Conservation (phyloP, 2,113 vertebrate genomes). For the Aleadryas rufinucha region DNA sequence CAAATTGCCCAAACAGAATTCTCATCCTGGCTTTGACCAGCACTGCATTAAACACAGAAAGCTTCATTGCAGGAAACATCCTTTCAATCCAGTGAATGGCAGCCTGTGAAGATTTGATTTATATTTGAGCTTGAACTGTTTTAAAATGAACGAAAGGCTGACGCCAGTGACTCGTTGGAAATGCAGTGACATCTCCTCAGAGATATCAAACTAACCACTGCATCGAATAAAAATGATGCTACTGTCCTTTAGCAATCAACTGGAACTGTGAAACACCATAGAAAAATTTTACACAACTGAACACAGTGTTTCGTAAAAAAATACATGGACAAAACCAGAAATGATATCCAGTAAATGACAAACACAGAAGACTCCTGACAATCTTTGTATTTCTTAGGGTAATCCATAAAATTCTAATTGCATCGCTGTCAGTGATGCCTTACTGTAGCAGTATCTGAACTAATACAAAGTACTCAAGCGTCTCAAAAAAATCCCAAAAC, state of each 20-base stretch:
- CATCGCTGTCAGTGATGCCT: neutral
- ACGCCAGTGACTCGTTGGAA: neutral
- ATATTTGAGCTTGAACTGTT: conserved; percentile 21
- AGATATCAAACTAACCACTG: neutral
- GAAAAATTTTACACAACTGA: neutral
- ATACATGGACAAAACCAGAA: neutral
- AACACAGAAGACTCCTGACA: neutral
- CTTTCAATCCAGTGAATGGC: neutral
- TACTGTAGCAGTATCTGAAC: neutral
- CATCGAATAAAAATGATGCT: neutral
- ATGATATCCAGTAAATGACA: neutral
- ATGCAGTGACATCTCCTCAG: neutral
- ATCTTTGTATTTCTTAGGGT: neutral
- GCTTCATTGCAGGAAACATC: neutral
- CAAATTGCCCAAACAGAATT: neutral
- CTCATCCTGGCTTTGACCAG: neutral
- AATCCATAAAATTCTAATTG: neutral
- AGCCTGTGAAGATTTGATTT: neutral
- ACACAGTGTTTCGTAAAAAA: neutral
- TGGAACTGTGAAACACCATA: neutral
- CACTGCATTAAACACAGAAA: neutral
- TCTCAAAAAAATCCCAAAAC: neutral
- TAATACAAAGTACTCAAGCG: neutral
- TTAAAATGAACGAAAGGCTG: conserved; percentile 21
- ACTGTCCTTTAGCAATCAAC: neutral